Evolutionary conservation across 1,140 invertebrate species (phyloP), one percentile per base, ranked within the genome.

Genomic region (Potamilus streckersoni): DNA sequence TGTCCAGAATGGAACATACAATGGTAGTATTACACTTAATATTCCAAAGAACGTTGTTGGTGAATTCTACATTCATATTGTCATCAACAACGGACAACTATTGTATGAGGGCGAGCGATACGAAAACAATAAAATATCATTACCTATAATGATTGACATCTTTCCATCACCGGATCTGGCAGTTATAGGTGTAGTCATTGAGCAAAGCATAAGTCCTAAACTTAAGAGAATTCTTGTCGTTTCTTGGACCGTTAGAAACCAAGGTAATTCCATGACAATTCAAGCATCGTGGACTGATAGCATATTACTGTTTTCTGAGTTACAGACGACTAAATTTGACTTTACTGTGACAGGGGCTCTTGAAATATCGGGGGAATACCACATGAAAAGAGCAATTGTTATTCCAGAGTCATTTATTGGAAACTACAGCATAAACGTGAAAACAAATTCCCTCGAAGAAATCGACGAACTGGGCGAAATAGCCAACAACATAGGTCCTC

Each of bases 231-330:
- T 65, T 19, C 8, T 73, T 5, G 12, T 20, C 57, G 38, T 73
- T 63, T 16, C 20, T n/a, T 73, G 71, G 71, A 31, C 2, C 15
- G 71, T 73, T 31, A 20, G 57, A n/a, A 73, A 73, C 58, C 20
- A 56, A 23, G 71, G 71, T 14, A 65, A 73, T 23, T 73, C 71
- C 6, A 65, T 73, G 62, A 20, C 14, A n/a, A 31, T 12, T 19
- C 1, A 57, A 19, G 13, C 49, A 17, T 12, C 49, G 5, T 73
- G 71, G 71, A 15, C 20, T 6, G 71, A 73, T 57, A 58, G 13
- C 6, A 23, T 73, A 8, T 27, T 17, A 49, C 14, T 56, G n/a
- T 19, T n/a, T 12, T 59, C 49, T 17, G 49, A 23, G 12, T 12
- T 31, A n/a, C 64, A 6, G n/a, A 57, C 13, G 3, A 12, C 23